phyloP scores from a whole-genome alignment of 2,797 vertebrate genomes.

The Hipposideros larvatus region DNA sequence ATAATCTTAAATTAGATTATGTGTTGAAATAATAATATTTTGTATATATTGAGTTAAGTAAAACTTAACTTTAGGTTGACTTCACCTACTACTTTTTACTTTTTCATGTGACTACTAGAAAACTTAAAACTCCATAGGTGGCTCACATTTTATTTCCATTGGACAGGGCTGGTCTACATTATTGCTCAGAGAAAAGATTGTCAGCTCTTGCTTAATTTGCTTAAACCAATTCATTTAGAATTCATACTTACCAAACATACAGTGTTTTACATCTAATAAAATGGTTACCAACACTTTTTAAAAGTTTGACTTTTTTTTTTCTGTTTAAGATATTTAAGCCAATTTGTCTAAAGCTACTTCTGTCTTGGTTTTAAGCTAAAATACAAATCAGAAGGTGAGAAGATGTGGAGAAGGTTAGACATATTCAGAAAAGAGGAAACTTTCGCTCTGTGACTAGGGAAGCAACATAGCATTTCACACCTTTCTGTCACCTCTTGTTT shows the following conservation, averaged over 20 bases:
- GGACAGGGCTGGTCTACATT: background rate
- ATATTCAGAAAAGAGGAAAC: background rate
- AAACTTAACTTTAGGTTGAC: background rate
- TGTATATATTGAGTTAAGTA: background rate
- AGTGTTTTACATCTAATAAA: background rate
- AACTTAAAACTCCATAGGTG: background rate
- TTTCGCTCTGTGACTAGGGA: background rate
- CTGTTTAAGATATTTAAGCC: background rate
- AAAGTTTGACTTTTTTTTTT: background rate
- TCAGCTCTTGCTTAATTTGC: constrained; percentile 6
- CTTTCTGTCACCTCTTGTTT: background rate
- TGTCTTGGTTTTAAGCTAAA: constrained; percentile 33
- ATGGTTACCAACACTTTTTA: background rate
- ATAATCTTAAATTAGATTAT: background rate
- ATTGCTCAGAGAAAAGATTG: background rate
- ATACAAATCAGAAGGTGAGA: background rate
- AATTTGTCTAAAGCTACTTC: background rate
- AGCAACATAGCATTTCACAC: background rate
- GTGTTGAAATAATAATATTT: constrained; percentile 2
- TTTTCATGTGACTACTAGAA: constrained; percentile 1
- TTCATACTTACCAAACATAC: background rate
- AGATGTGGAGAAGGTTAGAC: background rate
- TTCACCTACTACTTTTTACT: background rate
- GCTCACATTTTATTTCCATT: background rate
- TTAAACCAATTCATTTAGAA: constrained; percentile 4